phyloP scores from a whole-genome alignment of 2,888 invertebrate genomes.

The Ormyrus labotus region DNA sequence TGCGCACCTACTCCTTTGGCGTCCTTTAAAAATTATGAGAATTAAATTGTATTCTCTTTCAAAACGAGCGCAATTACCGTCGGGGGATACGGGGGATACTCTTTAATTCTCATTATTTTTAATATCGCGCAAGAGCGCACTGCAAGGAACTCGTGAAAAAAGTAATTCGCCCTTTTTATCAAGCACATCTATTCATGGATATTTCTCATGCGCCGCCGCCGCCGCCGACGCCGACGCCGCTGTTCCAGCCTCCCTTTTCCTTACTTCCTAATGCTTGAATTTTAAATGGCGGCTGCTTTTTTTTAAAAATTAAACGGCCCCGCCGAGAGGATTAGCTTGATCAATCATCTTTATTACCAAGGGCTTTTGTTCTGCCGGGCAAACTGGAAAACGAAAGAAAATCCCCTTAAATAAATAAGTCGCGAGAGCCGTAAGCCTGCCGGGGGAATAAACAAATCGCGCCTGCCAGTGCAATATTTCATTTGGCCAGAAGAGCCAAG shows the following conservation, averaged over 20 bases:
- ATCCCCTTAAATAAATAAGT: too few species aligned
- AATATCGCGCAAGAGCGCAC: constrained; percentile 33
- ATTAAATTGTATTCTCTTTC: constrained; percentile 59
- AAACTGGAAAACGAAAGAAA: too few species aligned
- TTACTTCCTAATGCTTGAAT: not conserved
- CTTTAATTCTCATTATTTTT: constrained; percentile 58
- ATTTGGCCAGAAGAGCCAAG: constrained; percentile 40
- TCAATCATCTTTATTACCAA: too few species aligned
- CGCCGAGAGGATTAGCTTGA: not conserved
- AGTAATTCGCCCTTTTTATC: constrained; percentile 19
- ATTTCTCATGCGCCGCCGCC: not conserved
- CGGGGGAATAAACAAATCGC: not conserved
- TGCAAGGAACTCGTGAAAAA: constrained; percentile 11
- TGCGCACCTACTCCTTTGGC: constrained; percentile 37
- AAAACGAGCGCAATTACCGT: constrained; percentile 54
- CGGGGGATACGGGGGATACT: constrained; percentile 14
- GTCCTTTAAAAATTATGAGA: constrained; percentile 57
- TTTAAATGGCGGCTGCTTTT: not conserved
- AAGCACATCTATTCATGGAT: constrained; percentile 12
- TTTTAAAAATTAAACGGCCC: not conserved
- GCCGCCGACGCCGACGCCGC: too few species aligned
- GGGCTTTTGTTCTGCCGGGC: too few species aligned
- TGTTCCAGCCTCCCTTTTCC: not conserved
- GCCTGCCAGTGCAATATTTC: not conserved
- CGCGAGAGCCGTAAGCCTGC: not conserved